Percentiles rank a stretch among this genome's conserved stretches.
Conservation (phyloP, 2,888 invertebrate genomes). For the Acanthosoma haemorrhoidale region DNA sequence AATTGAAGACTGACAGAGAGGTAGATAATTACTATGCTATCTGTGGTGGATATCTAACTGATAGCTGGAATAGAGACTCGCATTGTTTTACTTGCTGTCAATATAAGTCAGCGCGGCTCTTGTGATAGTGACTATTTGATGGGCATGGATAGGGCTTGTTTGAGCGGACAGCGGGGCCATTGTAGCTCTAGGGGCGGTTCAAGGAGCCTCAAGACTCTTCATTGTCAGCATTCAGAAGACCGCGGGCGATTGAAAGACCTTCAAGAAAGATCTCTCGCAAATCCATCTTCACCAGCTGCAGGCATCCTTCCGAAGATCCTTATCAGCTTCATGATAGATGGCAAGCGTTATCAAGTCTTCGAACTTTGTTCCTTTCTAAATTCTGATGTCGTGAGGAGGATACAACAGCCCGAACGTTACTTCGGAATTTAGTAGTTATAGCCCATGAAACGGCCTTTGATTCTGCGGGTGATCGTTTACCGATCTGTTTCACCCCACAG, state of each 20-base stretch:
- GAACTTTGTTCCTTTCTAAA: too few species aligned
- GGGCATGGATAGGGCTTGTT: not conserved
- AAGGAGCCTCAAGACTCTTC: not conserved
- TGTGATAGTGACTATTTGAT: not conserved
- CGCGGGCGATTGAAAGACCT: not conserved
- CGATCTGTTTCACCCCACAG: too few species aligned
- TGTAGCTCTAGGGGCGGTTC: not conserved
- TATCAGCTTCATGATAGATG: not conserved
- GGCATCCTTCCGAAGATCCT: not conserved
- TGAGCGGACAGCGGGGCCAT: not conserved
- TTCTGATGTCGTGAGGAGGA: too few species aligned
- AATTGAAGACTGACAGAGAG: not conserved
- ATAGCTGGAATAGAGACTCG: not conserved
- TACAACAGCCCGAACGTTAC: too few species aligned
- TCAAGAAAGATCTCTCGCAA: not conserved
- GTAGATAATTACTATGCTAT: constrained; percentile 1
- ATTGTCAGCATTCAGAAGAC: not conserved
- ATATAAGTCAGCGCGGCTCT: not conserved
- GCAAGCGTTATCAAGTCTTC: too few species aligned
- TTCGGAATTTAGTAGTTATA: too few species aligned
- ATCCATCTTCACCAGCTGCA: not conserved
- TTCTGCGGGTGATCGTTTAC: too few species aligned
- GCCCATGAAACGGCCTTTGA: too few species aligned
- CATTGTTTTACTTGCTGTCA: not conserved
- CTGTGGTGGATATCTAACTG: not conserved